Base-by-base conservation (phyloP, 1,140 invertebrate species). In the Parapsyche elsis region DNA sequence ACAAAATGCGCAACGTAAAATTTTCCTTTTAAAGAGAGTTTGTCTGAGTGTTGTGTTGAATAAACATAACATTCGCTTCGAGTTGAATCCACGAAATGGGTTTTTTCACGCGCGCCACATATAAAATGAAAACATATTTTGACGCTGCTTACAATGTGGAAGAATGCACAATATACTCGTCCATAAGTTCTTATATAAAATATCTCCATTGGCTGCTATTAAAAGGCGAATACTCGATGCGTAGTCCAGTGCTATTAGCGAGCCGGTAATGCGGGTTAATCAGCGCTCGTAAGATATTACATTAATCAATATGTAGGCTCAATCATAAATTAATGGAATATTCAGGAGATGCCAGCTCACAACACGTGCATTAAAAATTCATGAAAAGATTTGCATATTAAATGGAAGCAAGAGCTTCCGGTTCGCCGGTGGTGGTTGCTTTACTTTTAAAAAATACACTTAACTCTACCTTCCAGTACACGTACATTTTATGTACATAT, bases 361-460 rank as follows among this genome's bases (percentile, higher is more conserved):
- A 30, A 71, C 30, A 61, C 16, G 57, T 0, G 24, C 10, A 71
- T 71, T 71, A 71, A 71, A 71, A 71, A 71, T 71, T 71, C 67
- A 71, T 71, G 67, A 30, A 71, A 71, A 71, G 30, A 71, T 71
- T 71, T 71, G 67, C 67, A 71, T 71, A 26, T 71, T 71, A 71
- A 30, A 71, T 71, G 67, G 24, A 4, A 71, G 30, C n/a, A 21
- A 1, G 1, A 38, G 21, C 16, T 61, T 61, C 16, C 16, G 57
- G 57, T 61, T 61, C 16, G 21, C 9, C 57, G 16, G 21, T 61
- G 5, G 30, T 2, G 57, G n/a, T 61, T 57, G 21, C 57, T 61
- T 61, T n/a, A 9, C 16, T n/a, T 61, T 16, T 61, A 61, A 38
- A n/a, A 38, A 38, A 38, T 38, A 38, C 30, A 38, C 30, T 4